Evolutionary conservation across 2,888 invertebrate species (phyloP).

Genomic region (Rhabditoides inermis): DNA sequence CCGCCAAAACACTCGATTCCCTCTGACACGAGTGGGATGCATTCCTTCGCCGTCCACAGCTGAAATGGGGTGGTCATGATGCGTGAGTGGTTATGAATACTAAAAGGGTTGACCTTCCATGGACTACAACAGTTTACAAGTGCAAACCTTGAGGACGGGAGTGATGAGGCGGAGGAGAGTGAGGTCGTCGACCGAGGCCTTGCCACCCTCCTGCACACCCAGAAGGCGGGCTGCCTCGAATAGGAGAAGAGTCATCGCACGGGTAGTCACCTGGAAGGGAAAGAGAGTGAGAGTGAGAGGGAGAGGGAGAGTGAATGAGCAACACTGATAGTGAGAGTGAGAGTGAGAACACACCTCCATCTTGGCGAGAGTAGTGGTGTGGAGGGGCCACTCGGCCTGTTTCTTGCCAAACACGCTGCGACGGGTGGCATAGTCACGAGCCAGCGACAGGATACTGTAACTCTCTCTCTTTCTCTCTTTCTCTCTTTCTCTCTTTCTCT

Average conservation of each 20-base stretch:
- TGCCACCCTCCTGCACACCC: conserved; percentile 54
- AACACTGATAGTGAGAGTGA: no score
- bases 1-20: conserved; percentile 61
- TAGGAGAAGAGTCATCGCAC: conserved; percentile 56
- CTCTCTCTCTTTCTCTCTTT: no score
- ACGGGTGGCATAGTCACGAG: conserved; percentile 57
- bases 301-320: no score
- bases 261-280: conserved; percentile 53
- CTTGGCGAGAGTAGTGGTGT: conserved; percentile 57
- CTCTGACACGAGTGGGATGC: conserved; percentile 58
- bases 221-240: conserved; percentile 57
- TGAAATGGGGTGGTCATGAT: conserved; percentile 27
- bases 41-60: no score
- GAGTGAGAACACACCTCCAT: conserved; percentile 54
- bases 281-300: no score
- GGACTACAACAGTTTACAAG: conserved; percentile 37
- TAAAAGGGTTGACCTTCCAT: not conserved
- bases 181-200: conserved; percentile 53
- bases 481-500: not conserved
- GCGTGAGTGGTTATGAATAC: not conserved
- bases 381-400: conserved; percentile 57
- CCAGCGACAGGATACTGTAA: conserved; percentile 56
- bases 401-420: conserved; percentile 57
- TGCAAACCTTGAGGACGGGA: conserved; percentile 59
- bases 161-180: conserved; percentile 57